Conservation (phyloP, 2,113 vertebrate genomes). For the Nipponia nippon region DNA sequence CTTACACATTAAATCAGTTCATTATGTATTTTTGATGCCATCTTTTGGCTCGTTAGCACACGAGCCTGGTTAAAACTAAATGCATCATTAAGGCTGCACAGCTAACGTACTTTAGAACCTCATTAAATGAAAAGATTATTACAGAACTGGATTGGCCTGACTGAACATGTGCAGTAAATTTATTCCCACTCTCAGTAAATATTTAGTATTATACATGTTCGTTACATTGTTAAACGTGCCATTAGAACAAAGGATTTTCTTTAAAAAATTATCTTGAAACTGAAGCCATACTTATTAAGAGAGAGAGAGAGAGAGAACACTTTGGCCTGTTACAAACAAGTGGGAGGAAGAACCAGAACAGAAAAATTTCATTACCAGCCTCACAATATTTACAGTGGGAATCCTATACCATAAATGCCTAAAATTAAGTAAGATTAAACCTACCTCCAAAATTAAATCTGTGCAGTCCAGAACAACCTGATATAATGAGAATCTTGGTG, state of each 20-base stretch:
- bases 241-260: neutral
- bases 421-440: neutral
- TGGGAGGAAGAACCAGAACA: neutral
- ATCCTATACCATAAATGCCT: neutral
- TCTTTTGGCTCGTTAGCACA: neutral
- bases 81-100: neutral
- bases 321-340: neutral
- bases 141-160: neutral
- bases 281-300: neutral
- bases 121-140: neutral
- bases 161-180: neutral
- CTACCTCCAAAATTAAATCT: neutral
- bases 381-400: neutral
- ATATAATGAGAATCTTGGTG: neutral
- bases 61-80: neutral
- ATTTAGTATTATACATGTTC: neutral
- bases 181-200: neutral
- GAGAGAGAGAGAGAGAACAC: neutral
- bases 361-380: neutral
- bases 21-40: neutral
- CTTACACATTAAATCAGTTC: neutral
- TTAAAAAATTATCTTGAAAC: neutral
- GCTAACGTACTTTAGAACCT: neutral
- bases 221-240: neutral
- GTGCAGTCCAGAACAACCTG: neutral